These are phyloP conservation scores for Anoura caudifer DNA, from an alignment of 2,113 vertebrate species.

Conservation along the genomic window DNA sequence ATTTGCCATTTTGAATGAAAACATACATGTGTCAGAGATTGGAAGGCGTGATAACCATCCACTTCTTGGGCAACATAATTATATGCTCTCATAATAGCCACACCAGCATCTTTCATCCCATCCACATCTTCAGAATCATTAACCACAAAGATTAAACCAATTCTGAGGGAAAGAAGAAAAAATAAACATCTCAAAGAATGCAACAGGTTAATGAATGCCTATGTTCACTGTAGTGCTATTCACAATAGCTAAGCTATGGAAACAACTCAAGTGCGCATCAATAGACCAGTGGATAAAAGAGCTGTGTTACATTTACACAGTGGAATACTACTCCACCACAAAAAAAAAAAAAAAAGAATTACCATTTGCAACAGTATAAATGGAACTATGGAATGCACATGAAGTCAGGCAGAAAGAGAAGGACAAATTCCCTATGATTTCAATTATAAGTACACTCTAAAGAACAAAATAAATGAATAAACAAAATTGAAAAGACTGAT, in stretches of 20 bases:
- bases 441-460: neutral
- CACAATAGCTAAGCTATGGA: neutral
- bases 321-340: neutral
- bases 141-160: conserved; percentile 96
- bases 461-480: neutral
- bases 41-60: conserved; percentile 92
- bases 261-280: neutral
- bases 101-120: conserved; percentile 93
- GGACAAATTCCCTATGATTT: neutral
- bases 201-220: neutral
- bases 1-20: neutral
- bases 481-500: neutral
- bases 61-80: conserved; percentile 94
- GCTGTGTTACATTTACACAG: neutral
- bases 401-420: neutral
- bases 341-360: neutral
- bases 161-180: conserved; percentile 67
- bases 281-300: neutral
- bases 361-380: neutral
- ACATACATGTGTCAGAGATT: conserved; percentile 91
- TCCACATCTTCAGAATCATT: conserved; percentile 90
- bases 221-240: neutral
- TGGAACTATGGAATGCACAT: neutral
- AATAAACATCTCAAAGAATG: conserved; percentile 21
- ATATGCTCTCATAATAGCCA: conserved; percentile 92